Evolutionary conservation across 2,888 invertebrate species (phyloP), one percentile per base, ranked within the genome.

Genomic region (Anthrax anthrax): DNA sequence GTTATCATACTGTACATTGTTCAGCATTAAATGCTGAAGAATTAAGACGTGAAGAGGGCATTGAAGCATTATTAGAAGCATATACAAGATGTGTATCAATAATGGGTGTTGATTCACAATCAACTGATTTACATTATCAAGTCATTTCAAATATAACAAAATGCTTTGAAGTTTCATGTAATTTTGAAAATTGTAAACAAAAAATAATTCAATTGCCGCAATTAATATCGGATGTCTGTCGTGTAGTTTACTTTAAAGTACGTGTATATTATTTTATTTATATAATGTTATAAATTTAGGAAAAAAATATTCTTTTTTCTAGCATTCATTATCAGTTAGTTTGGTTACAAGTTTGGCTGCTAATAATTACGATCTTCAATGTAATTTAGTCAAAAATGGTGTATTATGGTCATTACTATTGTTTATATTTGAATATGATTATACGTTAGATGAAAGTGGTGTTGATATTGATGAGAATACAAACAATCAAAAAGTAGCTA

Each of bases 21-120:
- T 96, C 96, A 1, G 86, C 95, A 13, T 71, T 99, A 38, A 99
- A 98, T 68, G 98, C 97, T 0, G 97, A 99, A 70, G 97, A 99
- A 67, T 71, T 98, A 53, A 72, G 97, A 45, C 71, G 98, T 44
- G 97, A 98, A 69, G 84, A 85, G 47, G 97, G 97, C 1, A 74
- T 97, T 50, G 87, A 69, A 76, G 76, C 84, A 6, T 70, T 97
- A 18, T 76, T 92, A 58, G 87, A 88, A 56, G 95, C 97, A 0
- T 88, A 95, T 64, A 81, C 89, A 1, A 80, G 98, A 52, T 98
- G 98, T 70, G 92, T 92, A 43, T 84, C 88, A 23, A 90, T 97
- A 18, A 71, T 98, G 51, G 84, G 81, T 49, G 77, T 76, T 48
- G 84, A 86, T 23, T 84, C 86, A 18, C 80, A 79, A 60, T 74